Base-by-base conservation (phyloP, 2,888 invertebrate genomes). In the Tipula lateralis region DNA sequence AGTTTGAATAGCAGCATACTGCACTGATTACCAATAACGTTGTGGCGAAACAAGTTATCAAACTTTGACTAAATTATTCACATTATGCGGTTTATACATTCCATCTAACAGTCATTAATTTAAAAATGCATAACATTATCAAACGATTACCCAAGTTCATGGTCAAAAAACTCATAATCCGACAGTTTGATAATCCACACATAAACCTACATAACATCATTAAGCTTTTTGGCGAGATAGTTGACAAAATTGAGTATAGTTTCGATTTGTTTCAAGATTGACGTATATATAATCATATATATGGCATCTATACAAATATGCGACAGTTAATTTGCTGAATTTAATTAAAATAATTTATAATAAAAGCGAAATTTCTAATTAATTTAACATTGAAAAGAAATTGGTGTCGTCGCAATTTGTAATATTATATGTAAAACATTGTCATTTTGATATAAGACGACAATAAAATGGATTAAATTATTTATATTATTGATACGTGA, bases 351-450 rank as follows among this genome's bases (percentile, higher is more conserved):
- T 24, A 19, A 50, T 50, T 50, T 16, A 50, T 24, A 66, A 24
- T 66, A 66, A 66, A 66, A 66, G 7, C 66, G 19, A 66, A 66
- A 66, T 66, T 66, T 66, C 66, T 66, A 66, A 66, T 66, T 44
- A 44, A 44, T 44, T 44, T n/a, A 44, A 44, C 44, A 44, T 44
- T 44, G n/a, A 44, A 44, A 44, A 44, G 44, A 44, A 44, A 44
- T 44, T 44, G 13, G 44, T 44, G 44, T 44, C 44, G n/a, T 16
- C 44, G 44, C 44, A 44, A 44, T n/a, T 13, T n/a, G 44, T 16
- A 44, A 4, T 44, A 2, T n/a, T 3, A n/a, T 44, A 44, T n/a
- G 2, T 44, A 44, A 24, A 66, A 7, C 0, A 66, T 66, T 66
- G 24, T 66, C 66, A 66, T 66, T 66, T 66, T 6, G 66, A 66